Conservation (phyloP, 2,888 invertebrate genomes). For the Acronicta psi region DNA sequence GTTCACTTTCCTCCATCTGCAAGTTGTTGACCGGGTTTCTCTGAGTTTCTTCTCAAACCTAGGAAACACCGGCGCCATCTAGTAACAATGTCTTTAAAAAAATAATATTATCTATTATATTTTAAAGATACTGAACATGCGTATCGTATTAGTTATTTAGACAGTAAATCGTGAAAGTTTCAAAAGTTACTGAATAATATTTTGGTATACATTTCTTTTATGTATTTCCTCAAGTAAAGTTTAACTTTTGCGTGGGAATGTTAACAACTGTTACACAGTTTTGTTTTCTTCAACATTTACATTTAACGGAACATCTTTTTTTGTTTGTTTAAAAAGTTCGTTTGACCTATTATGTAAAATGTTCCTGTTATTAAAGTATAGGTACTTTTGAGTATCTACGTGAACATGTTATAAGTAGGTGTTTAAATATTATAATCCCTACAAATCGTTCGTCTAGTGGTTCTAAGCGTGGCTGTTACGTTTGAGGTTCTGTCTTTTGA, state of each 20-base stretch:
- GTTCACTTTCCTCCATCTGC: too few relatives aligned
- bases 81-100: too few relatives aligned
- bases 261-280: slow-evolving; percentile 32
- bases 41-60: too few relatives aligned
- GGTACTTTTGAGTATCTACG: too few relatives aligned
- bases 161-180: slow-evolving; percentile 5
- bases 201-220: slow-evolving; percentile 6
- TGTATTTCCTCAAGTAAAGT: background rate
- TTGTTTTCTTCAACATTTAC: slow-evolving; percentile 11
- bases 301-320: slow-evolving; percentile 12
- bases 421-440: too few relatives aligned
- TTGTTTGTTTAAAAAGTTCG: slow-evolving; percentile 9
- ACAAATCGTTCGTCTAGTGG: too few relatives aligned
- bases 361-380: background rate
- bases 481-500: too few relatives aligned
- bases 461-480: too few relatives aligned
- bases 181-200: slow-evolving; percentile 3
- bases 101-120: too few relatives aligned
- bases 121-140: background rate
- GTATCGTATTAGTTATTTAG: background rate
- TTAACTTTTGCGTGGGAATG: slow-evolving; percentile 31
- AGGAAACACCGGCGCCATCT: too few relatives aligned
- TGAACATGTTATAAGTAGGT: too few relatives aligned
- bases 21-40: too few relatives aligned
- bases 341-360: slow-evolving; percentile 3